Percentiles rank a stretch among this genome's conserved stretches.
These are phyloP conservation scores for Dicentrarchus labrax DNA, from an alignment of 2,113 vertebrate species.

Conservation along the genomic window DNA sequence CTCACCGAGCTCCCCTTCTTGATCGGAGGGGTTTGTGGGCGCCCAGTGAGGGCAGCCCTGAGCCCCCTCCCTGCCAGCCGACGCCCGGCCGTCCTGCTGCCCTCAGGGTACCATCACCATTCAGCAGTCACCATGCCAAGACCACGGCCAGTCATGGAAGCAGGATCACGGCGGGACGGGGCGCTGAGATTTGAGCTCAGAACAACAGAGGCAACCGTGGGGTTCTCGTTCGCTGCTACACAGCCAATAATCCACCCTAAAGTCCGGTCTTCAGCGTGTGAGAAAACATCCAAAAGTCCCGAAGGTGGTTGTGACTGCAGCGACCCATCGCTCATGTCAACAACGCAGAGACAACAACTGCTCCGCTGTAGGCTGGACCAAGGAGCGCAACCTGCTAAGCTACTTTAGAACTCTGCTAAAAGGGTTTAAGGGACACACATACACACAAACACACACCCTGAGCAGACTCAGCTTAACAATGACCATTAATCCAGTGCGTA, in stretches of 20 bases:
- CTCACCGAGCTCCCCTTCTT: conserved; percentile 65
- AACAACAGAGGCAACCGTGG: background rate
- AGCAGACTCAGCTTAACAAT: conserved; percentile 64
- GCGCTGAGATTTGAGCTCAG: conserved; percentile 7
- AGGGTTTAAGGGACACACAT: conserved; percentile 74
- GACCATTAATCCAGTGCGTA: conserved; percentile 70
- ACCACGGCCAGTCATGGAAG: background rate
- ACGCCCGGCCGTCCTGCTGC: conserved; percentile 73
- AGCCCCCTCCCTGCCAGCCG: conserved; percentile 69
- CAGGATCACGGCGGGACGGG: background rate
- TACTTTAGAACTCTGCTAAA: conserved; percentile 77
- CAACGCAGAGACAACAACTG: conserved; percentile 15
- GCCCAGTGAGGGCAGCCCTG: conserved; percentile 67
- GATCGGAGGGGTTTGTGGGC: conserved; percentile 68
- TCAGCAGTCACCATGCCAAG: conserved; percentile 8
- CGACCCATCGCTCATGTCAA: conserved; percentile 45
- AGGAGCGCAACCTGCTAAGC: conserved; percentile 76
- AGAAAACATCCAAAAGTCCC: conserved; percentile 25
- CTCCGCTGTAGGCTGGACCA: conserved; percentile 44
- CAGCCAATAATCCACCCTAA: background rate
- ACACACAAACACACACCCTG: conserved; percentile 31
- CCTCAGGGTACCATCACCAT: conserved; percentile 61
- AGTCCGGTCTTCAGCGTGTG: background rate
- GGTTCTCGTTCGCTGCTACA: background rate
- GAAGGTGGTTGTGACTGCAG: background rate